Evolutionary conservation across 2,113 vertebrate species (phyloP), one percentile per base, ranked within the genome.

Genomic region (Labeo rohita): DNA sequence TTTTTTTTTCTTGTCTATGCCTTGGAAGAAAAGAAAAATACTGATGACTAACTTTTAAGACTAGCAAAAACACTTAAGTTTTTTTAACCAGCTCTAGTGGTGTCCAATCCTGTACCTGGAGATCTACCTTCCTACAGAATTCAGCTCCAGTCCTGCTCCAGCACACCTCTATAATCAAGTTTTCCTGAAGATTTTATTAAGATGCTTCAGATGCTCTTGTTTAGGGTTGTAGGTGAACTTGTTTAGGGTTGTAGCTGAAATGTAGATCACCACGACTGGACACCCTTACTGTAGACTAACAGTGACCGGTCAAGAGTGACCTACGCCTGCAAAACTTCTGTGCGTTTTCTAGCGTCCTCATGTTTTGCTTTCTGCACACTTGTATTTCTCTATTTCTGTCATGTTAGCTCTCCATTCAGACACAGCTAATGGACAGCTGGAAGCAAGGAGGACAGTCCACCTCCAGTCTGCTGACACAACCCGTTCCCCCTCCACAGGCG

Each of bases 391-490:
- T 63, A 34, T 65, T 47, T 80, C 50, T 80, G 70, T 85, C 36
- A 45, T n/a, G 36, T 39, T 73, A 54, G 76, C 83, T 9, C 83
- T 49, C 21, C 21, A 43, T 23, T 65, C 74, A 77, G 23, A 77
- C 74, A 28, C 52, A 70, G 13, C 74, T 34, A 8, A 34, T 76
- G 16, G 74, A 76, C 23, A 52, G 23, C 74, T 50, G 74, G 45
- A 21, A 76, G 12, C 74, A 49, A 16, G 23, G 47, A 52, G 74
- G 49, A 52, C 74, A 92, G 0, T 96, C 95, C 65, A 89, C 92
- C 18, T 79, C 93, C 0, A 93, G 28, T 90, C 92, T 65, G 10
- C 85, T 45, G 13, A 23, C 52, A 15, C 92, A 91, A 92, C 90
- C 80, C 49, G 85, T 76, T 36, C 84, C 86, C 0, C 86, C 94